Conservation (phyloP, 2,888 invertebrate species). For the Phalangium opilio region DNA sequence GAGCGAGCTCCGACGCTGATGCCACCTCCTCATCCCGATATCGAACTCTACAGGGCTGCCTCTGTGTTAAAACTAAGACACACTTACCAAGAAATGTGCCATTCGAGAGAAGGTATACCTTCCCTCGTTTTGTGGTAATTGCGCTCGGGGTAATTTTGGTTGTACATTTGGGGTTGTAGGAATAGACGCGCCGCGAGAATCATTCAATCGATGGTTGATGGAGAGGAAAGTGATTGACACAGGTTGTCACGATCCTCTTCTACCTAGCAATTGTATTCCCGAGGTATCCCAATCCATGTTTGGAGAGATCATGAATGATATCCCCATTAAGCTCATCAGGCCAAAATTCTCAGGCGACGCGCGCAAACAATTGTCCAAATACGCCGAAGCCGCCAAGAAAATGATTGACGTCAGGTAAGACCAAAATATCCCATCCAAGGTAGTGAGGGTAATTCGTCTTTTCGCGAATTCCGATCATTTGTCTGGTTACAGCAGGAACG, state of each 20-base stretch:
- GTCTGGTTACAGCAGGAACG: slow-evolving; percentile 51
- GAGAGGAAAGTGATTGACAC: slow-evolving; percentile 81
- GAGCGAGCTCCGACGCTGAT: slow-evolving; percentile 70
- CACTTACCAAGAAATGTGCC: slow-evolving; percentile 86
- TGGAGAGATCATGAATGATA: slow-evolving; percentile 94
- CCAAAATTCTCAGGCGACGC: slow-evolving; percentile 93
- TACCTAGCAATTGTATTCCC: slow-evolving; percentile 79
- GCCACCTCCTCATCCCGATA: slow-evolving; percentile 86
- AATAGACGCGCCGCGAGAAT: slow-evolving; percentile 90
- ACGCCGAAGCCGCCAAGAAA: slow-evolving; percentile 92
- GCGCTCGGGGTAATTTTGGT: no score
- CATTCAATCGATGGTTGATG: slow-evolving; percentile 88
- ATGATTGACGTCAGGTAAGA: slow-evolving; percentile 74
- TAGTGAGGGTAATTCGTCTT: no score
- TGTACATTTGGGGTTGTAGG: slow-evolving; percentile 27
- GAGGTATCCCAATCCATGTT: slow-evolving; percentile 91
- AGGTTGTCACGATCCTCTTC: slow-evolving; percentile 65
- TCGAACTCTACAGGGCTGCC: slow-evolving; percentile 69
- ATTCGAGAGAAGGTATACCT: slow-evolving; percentile 61
- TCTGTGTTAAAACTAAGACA: slow-evolving; percentile 68
- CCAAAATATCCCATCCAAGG: no score
- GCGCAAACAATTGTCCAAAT: slow-evolving; percentile 76
- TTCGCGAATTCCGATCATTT: no score
- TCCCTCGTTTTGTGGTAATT: no score
- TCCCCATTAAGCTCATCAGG: slow-evolving; percentile 86